Base-by-base conservation (phyloP, 1,140 invertebrate species). In the Drosophila biarmipes region DNA sequence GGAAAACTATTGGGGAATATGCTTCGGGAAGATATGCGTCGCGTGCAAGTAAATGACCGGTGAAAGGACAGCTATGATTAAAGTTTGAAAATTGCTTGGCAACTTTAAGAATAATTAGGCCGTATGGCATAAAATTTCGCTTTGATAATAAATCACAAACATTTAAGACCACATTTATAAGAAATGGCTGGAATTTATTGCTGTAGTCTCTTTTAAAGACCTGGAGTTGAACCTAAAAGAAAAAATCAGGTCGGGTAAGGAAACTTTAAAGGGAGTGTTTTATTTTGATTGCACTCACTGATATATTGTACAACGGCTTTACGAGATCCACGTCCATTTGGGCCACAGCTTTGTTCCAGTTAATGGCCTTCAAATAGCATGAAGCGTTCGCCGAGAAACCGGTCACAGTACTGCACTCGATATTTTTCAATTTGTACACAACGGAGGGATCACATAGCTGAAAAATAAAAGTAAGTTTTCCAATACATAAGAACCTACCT, bases 131-230 rank as follows among this genome's bases (percentile, higher is more conserved):
- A 24, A 48, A 76, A 17, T 4, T 76, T 12, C 56, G 52, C 7
- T 24, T 62, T 0, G 59, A n/a, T 1, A 73, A 5, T 1, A 72
- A 0, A 40, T 80, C 73, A 12, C 78, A 77, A 0, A 67, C 0
- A 24, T 80, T 80, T 2, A 72, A 2, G 0, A 7, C 4, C 2
- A 73, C 51, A 42, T 81, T 49, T 0, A 81, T 10, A 1, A 81
- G 66, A 40, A 81, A 81, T 0, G 78, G 73, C 29, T 81, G 66
- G 54, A 48, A 81, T 19, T 80, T 21, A 37, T 81, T 81, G 38
- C 24, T 63, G 40, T 81, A 73, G 29, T 61, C 56, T 19, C 10
- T 76, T 7, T 66, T 76, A 7, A 62, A 67, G 7, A 72, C 4
- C 17, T 61, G 45, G 1, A 75, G 0, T 0, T 7, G 48, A 6